These are phyloP conservation scores for Diaphora mendica DNA, from an alignment of 2,888 invertebrate genomes.

Conservation along the genomic window DNA sequence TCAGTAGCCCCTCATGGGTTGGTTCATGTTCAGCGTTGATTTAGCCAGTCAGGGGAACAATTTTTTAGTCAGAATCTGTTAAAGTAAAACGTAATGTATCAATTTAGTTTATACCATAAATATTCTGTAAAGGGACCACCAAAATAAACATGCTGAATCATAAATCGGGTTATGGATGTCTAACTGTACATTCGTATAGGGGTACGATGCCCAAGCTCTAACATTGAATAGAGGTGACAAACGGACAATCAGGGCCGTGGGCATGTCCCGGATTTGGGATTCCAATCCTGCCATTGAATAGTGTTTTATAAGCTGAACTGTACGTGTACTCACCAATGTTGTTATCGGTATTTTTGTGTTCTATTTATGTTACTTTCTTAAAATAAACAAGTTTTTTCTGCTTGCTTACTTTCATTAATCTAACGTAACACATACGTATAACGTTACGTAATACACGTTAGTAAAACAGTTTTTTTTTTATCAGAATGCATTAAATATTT, in stretches of 20 bases:
- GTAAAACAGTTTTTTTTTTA: too few species aligned
- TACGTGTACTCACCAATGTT: constrained; percentile 8
- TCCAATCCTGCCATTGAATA: constrained; percentile 62
- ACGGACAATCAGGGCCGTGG: constrained; percentile 54
- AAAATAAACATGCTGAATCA: constrained; percentile 11
- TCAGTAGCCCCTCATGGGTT: too few species aligned
- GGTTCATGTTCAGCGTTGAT: too few species aligned
- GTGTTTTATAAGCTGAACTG: constrained; percentile 23
- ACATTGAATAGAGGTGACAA: constrained; percentile 57
- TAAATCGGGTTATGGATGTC: constrained; percentile 35
- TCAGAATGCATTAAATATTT: too few species aligned
- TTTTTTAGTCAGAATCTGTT: too few species aligned
- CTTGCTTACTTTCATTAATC: neutral
- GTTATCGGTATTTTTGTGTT: neutral
- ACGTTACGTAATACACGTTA: neutral
- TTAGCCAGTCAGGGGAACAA: too few species aligned
- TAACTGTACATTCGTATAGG: constrained; percentile 41
- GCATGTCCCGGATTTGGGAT: constrained; percentile 52
- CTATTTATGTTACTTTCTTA: constrained; percentile 3
- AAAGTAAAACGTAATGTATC: neutral
- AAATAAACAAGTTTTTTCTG: neutral
- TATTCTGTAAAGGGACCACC: neutral
- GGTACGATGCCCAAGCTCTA: constrained; percentile 29
- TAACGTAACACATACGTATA: too few species aligned
- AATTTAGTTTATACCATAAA: neutral